These are phyloP conservation scores for Bombus sylvicola DNA, from an alignment of 1,140 invertebrate genomes.

Conservation along the genomic window DNA sequence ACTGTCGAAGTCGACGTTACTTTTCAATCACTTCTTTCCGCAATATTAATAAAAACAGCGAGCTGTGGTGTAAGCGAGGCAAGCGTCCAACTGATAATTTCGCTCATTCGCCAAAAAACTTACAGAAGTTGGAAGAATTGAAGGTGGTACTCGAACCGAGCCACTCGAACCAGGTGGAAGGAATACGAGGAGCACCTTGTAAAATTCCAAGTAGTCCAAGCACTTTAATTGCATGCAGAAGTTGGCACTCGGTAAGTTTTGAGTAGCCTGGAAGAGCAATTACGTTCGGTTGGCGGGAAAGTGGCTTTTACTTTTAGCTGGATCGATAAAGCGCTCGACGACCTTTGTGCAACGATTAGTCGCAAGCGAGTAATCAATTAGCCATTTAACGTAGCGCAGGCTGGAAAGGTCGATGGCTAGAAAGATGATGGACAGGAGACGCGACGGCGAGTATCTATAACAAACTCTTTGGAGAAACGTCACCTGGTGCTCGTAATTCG, in stretches of 20 bases:
- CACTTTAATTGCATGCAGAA: slow-evolving; percentile 37
- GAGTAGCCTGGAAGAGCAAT: slow-evolving; percentile 27
- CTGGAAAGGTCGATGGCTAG: background rate
- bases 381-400: slow-evolving; percentile 1
- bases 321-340: slow-evolving; percentile 37
- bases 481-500: background rate
- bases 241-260: slow-evolving; percentile 13
- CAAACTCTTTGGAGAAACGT: too few relatives aligned
- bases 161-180: background rate
- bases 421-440: background rate
- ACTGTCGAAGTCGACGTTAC: background rate
- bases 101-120: background rate
- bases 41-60: background rate
- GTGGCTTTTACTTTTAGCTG: slow-evolving; percentile 41
- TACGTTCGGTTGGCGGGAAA: slow-evolving; percentile 18
- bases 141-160: background rate
- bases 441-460: background rate
- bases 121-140: background rate
- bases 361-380: slow-evolving; percentile 30
- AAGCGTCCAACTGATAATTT: background rate
- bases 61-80: too few relatives aligned
- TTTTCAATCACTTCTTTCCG: background rate
- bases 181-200: background rate
- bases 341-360: slow-evolving; percentile 40
- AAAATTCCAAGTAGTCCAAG: slow-evolving; percentile 6